Evolutionary conservation across 2,797 vertebrate species (phyloP), one percentile per base, ranked within the genome.

Genomic region (Pangasius macronema): DNA sequence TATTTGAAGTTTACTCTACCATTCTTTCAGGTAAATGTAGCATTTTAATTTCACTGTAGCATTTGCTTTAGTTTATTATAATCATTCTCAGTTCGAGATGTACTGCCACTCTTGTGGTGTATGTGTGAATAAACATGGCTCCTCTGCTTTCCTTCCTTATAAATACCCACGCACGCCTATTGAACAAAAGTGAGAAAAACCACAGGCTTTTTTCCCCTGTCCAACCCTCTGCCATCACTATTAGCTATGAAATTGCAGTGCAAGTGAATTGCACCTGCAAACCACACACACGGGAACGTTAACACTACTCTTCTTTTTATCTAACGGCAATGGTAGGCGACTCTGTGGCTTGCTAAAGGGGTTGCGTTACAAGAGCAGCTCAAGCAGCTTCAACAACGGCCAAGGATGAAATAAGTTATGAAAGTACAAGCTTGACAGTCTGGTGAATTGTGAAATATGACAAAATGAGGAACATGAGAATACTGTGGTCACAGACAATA

Each of bases 161-260:
- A n/a, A 49, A 42, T n/a, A 63, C 3, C 10, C 24, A 24, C 24
- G 22, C 30, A 82, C 6, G 14, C 7, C 46, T 46, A 22, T 46
- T 16, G 20, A 42, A 39, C 20, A 61, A 42, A 42, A 27, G 79
- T 61, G 79, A 80, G 22, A 42, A 81, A 81, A 81, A 81, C 79
- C 79, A 81, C 79, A 81, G 2, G 39, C 24, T 14, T 24, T 59
- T 10, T 20, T 11, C 14, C 0, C 39, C 16, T 27, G 14, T 9
- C 27, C 59, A 59, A n/a, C 39, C 27, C 14, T n/a, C 24, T 42
- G 16, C 36, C 18, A 61, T 27, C 14, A 13, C 22, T 24, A 59
- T 59, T 39, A 80, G 51, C 53, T 33, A 2, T 36, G 18, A 39
- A 57, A 39, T 10, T 2, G 33, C 1, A 13, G n/a, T 24, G 8